A percentile compares a stretch with the other conserved stretches of the same genome.
Conservation (phyloP, 1,140 invertebrate species). For the Procambarus clarkii region DNA sequence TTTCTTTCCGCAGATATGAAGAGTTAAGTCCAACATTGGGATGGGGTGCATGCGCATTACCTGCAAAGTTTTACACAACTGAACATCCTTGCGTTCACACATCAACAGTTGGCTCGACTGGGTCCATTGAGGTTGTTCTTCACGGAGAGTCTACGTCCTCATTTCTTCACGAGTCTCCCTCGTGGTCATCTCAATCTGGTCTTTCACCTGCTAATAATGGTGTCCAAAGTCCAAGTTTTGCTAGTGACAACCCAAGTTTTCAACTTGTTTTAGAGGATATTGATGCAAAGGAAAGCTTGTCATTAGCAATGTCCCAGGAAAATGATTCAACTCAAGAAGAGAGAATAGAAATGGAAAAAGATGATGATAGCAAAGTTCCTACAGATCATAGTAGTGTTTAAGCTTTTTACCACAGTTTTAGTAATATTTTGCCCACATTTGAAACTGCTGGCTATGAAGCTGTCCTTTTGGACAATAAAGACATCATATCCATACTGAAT, state of each 20-base stretch:
- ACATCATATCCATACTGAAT: background rate
- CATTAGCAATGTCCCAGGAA: background rate
- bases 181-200: constrained; percentile 19
- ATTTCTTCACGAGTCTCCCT: constrained; percentile 32
- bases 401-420: background rate
- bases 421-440: background rate
- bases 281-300: constrained; percentile 3
- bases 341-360: constrained; percentile 12
- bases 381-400: constrained; percentile 9
- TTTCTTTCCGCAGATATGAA: constrained; percentile 49
- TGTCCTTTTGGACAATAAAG: constrained; percentile 5
- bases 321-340: background rate
- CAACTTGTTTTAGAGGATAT: constrained; percentile 16
- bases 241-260: constrained; percentile 30
- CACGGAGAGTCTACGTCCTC: constrained; percentile 40
- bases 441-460: constrained; percentile 36
- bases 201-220: constrained; percentile 22
- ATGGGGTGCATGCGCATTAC: constrained; percentile 57
- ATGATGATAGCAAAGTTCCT: background rate
- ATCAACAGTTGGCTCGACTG: background rate
- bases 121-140: constrained; percentile 11
- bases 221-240: constrained; percentile 27
- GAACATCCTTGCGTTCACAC: constrained; percentile 48
- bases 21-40: constrained; percentile 45
- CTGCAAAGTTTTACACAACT: constrained; percentile 39